These are phyloP conservation scores for Dipodomys ordii DNA, from an alignment of 2,113 vertebrate species.

Conservation along the genomic window DNA sequence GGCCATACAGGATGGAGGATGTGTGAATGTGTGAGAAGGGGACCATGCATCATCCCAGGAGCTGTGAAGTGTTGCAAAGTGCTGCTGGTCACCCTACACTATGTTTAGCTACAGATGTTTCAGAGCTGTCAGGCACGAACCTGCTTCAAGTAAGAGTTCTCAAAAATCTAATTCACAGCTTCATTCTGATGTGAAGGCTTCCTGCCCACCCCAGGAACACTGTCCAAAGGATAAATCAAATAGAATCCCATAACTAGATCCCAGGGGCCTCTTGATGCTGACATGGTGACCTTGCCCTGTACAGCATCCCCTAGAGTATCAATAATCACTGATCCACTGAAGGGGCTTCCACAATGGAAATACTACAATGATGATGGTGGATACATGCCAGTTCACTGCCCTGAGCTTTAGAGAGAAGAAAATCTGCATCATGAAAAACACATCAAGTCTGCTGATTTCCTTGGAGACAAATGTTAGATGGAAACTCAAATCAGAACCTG, in stretches of 20 bases:
- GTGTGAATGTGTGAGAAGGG: background rate
- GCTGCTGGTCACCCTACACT: background rate
- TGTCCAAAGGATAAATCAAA: background rate
- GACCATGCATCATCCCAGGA: background rate
- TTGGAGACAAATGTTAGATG: background rate
- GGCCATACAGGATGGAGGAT: background rate
- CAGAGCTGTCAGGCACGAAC: background rate
- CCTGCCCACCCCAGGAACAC: background rate
- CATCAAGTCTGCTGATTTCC: background rate
- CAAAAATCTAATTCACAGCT: constrained; percentile 60
- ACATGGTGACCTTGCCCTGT: too few relatives aligned
- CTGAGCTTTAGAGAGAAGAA: background rate
- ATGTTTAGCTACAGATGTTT: constrained; percentile 26
- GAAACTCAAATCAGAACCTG: background rate
- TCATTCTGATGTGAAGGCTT: background rate
- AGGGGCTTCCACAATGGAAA: background rate
- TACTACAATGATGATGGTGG: background rate
- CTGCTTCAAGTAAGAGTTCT: background rate
- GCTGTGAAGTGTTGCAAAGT: background rate
- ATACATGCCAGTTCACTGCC: background rate
- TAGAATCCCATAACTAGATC: background rate
- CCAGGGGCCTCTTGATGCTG: background rate
- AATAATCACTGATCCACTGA: background rate
- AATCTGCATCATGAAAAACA: background rate
- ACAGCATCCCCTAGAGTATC: background rate